Evolutionary conservation across 1,140 invertebrate species (phyloP), one percentile per base, ranked within the genome.

Genomic region (Caenorhabditis elegans): DNA sequence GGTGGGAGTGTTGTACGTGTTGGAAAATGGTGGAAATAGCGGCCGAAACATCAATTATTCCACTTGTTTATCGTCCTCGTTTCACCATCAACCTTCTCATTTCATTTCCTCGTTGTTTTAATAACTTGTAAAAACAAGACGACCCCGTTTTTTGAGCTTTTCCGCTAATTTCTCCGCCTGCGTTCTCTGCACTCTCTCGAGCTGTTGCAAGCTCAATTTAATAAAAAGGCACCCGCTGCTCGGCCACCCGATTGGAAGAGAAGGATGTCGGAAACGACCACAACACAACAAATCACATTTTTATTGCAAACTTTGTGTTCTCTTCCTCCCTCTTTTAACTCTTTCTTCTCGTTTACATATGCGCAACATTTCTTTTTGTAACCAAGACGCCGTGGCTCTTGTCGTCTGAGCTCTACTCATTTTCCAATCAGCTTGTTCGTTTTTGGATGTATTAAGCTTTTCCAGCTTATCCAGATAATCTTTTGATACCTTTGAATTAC

Each of bases 21-120:
- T 49, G 39, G 78, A 55, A 79, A 60, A 60, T 79, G 49, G 55
- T 79, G 79, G 79, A 80, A 70, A 70, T 60, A 48, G 39, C 39
- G 79, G 36, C 31, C 49, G 49, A 36, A 43, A 31, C 55, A 70
- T 70, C 60, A 70, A 70, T 70, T 70, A 70, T 70, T 70, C 34
- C 34, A 70, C 34, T 70, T 70, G 60, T 70, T 70, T 70, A 70
- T 34, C 34, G 34, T 34, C 34, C 60, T 60, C 53, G 24, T 53
- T 53, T 34, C n/a, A n/a, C 24, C 31, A 19, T 34, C 28, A 34
- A 24, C 28, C n/a, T 70, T 22, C 13, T 10, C 34, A 36, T 39
- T 19, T 53, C 49, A 26, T 53, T 10, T 53, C 19, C 51, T 26
- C 22, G 24, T 55, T 19, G 10, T 26, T 55, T 26, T 4, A 55